Percentiles rank a stretch among this genome's conserved stretches.
Evolutionary conservation across 2,888 invertebrate species (phyloP).

Genomic region (Nasonia oneida): DNA sequence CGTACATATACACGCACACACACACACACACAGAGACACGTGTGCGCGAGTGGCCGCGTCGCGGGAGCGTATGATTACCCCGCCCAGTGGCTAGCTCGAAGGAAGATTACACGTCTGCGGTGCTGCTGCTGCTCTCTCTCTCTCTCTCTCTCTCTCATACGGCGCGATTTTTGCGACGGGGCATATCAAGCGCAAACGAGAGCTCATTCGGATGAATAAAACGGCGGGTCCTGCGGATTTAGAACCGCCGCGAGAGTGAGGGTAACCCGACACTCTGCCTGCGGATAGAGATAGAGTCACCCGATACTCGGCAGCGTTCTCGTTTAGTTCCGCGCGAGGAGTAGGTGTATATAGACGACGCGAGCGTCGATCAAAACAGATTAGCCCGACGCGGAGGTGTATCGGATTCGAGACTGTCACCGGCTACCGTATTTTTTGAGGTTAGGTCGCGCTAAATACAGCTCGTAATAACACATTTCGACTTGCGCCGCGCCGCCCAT

Average conservation of each 20-base stretch:
- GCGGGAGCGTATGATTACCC: constrained; percentile 78
- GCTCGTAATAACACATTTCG: too few relatives aligned
- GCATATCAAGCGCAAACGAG: constrained; percentile 12
- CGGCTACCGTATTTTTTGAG: too few relatives aligned
- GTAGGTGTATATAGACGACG: too few relatives aligned
- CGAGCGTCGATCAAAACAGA: too few relatives aligned
- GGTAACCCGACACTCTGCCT: not conserved
- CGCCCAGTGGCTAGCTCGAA: constrained; percentile 78
- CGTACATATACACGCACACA: not conserved
- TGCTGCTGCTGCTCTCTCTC: not conserved
- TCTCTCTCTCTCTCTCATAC: not conserved
- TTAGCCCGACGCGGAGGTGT: too few relatives aligned
- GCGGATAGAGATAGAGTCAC: not conserved
- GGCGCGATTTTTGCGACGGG: not conserved
- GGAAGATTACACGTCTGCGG: constrained; percentile 78
- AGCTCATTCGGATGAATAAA: constrained; percentile 8
- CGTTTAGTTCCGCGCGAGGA: not conserved
- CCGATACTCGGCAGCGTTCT: not conserved
- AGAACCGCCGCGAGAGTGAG: not conserved
- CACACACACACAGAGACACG: not conserved
- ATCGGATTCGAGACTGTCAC: too few relatives aligned
- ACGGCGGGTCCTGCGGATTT: not conserved
- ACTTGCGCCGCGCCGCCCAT: too few relatives aligned
- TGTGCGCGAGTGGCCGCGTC: constrained; percentile 64
- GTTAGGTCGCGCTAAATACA: too few relatives aligned